Evolutionary conservation across 2,113 vertebrate species (phyloP).

Genomic region (Alligator mississippiensis): DNA sequence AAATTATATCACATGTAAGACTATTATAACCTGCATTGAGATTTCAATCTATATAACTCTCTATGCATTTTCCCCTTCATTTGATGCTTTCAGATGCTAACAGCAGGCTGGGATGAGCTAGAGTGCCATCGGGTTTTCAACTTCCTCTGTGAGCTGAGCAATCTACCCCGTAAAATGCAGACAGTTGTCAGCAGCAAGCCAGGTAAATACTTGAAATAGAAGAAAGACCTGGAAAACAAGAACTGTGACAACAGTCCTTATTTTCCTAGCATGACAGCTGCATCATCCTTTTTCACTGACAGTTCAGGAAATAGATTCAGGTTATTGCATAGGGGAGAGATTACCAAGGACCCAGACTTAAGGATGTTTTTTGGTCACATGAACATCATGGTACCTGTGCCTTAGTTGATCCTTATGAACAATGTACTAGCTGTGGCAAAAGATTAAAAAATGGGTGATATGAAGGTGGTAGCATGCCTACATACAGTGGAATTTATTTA

Average conservation of each 20-base stretch:
- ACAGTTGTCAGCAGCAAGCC: constrained; percentile 81
- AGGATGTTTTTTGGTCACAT: neutral
- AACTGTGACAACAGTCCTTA: neutral
- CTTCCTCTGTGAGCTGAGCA: constrained; percentile 86
- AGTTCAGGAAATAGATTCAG: neutral
- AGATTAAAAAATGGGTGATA: fast-evolving
- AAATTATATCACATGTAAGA: neutral
- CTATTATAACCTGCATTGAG: neutral
- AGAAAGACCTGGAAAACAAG: neutral
- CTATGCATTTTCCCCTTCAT: neutral
- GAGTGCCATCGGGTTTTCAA: constrained; percentile 90
- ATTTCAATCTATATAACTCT: neutral
- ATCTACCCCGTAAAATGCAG: constrained; percentile 82
- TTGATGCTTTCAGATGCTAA: constrained; percentile 81
- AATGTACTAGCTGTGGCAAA: neutral
- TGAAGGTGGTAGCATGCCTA: neutral
- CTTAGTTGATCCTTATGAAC: fast-evolving
- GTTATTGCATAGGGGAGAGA: neutral
- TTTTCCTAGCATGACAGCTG: neutral
- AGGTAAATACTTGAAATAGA: constrained; percentile 74
- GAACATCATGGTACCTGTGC: neutral
- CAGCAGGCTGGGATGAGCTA: constrained; percentile 90
- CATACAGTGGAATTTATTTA: fast-evolving
- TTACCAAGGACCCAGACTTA: neutral
- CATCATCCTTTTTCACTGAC: fast-evolving